phyloP scores from a whole-genome alignment of 2,113 vertebrate species.

The Cygnus atratus region DNA sequence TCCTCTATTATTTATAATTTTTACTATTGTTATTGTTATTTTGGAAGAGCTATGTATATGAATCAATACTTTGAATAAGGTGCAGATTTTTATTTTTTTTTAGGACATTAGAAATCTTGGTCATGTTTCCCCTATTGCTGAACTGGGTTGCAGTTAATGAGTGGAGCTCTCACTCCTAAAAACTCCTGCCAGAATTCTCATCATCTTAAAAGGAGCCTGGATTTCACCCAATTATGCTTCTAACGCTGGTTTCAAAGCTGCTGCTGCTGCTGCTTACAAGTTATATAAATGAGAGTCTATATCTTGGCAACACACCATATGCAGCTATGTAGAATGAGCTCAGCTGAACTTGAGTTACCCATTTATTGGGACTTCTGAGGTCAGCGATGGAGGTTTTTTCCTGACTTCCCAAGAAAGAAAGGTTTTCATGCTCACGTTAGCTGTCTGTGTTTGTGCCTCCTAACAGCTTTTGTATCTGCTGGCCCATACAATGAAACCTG shows the following conservation, averaged over 20 bases:
- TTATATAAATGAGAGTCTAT: not conserved
- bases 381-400: not conserved
- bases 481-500: not conserved
- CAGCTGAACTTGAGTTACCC: not conserved
- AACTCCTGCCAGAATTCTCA: not conserved
- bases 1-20: not conserved
- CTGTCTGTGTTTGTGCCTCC: not conserved
- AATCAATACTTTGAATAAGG: not conserved
- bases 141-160: not conserved
- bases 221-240: not conserved
- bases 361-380: not conserved
- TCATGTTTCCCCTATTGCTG: not conserved
- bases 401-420: not conserved
- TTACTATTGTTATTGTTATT: not conserved
- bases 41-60: not conserved
- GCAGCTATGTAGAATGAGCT: not conserved
- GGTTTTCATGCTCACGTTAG: not conserved
- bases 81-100: not conserved
- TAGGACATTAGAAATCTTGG: not conserved
- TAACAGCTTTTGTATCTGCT: not conserved
- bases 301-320: not conserved
- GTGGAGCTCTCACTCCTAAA: not conserved
- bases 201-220: not conserved
- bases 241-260: not conserved
- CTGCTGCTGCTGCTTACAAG: not conserved